Evolutionary conservation across 92 coral and sea anemone genomes (phyloP), one percentile per base, ranked within the genome.

Genomic region (Palythoa caribaeorum): DNA sequence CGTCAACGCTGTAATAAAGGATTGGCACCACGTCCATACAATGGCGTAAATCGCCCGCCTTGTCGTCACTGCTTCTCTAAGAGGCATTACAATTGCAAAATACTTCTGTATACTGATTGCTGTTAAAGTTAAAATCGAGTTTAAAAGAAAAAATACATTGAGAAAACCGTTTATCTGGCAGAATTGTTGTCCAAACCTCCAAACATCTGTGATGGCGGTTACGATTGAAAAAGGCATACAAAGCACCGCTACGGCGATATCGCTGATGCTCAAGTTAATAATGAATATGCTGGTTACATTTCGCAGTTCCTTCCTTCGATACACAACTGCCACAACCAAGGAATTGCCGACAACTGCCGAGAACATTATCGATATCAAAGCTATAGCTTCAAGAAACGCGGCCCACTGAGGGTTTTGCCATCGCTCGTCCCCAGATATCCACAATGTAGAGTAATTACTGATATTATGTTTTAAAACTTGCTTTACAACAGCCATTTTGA

Each of bases 81-180:
- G 65, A 6, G 92, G 92, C 79, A 84, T 83, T 5, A 85, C 94
- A 11, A 92, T 88, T 2, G 92, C 92, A 16, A 92, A 59, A 51
- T 92, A 92, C 72, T 88, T 92, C 77, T 92, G 90, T 53, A 92
- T 74, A 65, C 94, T 92, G 63, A 92, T 89, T 36, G 94, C 94
- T 3, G 94, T 92, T 40, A 92, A 76, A n/a, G 94, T 92, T 47
- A 92, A 77, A 17, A 92, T 92, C 1, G 94, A 92, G 17, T 88
- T 79, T 35, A 92, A 75, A 5, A 92, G 87, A 17, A 92, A 92
- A 63, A 92, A 92, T 28, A 92, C 90, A 71, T 92, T 92, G 14
- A 92, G 77, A 78, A 92, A 89, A 1, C 94, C 94, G 73, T 92
- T 92, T 15, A 89, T 12, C 71, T 92, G 87, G 38, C 94, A 92